phyloP scores from a whole-genome alignment of 2,113 vertebrate genomes.

The Notarius quadriscutis region DNA sequence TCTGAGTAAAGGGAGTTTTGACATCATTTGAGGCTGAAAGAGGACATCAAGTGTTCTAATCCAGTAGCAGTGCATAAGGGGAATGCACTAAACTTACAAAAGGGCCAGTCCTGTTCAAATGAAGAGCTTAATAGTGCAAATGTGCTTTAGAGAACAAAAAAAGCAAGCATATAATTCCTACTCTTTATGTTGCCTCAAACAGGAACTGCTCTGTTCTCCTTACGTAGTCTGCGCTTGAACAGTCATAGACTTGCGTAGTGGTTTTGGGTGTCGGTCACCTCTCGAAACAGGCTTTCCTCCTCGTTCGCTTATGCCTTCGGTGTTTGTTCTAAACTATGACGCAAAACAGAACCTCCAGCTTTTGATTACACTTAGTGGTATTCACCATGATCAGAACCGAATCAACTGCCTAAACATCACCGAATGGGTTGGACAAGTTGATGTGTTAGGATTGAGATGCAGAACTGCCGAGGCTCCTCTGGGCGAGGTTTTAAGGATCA shows the following conservation, averaged over 20 bases:
- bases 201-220: background rate
- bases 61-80: background rate
- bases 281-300: background rate
- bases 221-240: background rate
- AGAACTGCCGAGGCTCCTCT: background rate
- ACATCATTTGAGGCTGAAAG: conserved; percentile 18
- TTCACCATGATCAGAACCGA: background rate
- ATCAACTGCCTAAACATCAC: background rate
- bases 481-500: background rate
- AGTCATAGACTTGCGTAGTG: conserved; percentile 5
- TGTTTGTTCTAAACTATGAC: background rate
- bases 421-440: background rate
- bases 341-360: background rate
- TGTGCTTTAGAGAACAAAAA: conserved; percentile 47
- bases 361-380: background rate
- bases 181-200: conserved; percentile 9
- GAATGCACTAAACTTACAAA: background rate
- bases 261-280: conserved; percentile 8
- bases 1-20: conserved; percentile 34
- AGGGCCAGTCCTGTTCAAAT: conserved; percentile 26
- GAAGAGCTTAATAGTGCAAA: conserved; percentile 60
- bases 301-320: background rate
- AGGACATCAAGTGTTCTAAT: background rate
- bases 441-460: background rate
- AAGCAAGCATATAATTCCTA: background rate